These are phyloP conservation scores for Aplysina aerophoba DNA, from an alignment of 37 sponge, comb jelly and placozoan species.

Conservation along the genomic window DNA sequence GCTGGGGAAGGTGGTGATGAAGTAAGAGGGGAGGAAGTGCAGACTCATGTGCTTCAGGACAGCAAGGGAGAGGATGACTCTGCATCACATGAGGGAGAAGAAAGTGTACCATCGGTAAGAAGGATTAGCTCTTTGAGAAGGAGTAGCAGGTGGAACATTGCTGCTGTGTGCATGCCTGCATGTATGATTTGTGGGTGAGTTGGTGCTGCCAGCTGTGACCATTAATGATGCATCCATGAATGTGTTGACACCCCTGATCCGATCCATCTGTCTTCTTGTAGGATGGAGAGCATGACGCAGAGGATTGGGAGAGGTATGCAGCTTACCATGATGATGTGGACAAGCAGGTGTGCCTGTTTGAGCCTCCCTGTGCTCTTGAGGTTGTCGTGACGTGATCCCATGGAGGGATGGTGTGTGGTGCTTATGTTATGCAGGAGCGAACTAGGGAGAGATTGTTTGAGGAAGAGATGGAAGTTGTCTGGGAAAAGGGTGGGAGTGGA, in stretches of 20 bases:
- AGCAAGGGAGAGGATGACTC: neutral
- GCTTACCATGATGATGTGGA: constrained; percentile 84
- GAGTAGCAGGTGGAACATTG: too few relatives aligned
- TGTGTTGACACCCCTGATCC: too few relatives aligned
- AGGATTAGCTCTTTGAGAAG: too few relatives aligned
- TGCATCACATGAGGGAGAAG: neutral
- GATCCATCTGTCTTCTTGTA: neutral
- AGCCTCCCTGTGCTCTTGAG: neutral
- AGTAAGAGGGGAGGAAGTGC: neutral
- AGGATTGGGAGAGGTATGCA: constrained; percentile 96
- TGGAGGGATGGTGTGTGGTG: neutral
- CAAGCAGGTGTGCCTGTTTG: constrained; percentile 68
- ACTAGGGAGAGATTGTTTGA: constrained; percentile 83
- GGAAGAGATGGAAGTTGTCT: constrained; percentile 90
- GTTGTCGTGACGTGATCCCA: neutral
- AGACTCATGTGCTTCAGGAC: neutral
- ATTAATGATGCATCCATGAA: neutral
- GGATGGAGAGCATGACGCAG: constrained; percentile 90
- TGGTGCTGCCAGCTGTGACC: too few relatives aligned
- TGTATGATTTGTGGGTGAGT: too few relatives aligned
- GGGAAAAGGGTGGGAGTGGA: constrained; percentile 97
- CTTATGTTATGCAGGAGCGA: constrained; percentile 58
- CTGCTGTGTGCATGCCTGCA: too few relatives aligned
- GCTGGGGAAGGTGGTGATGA: neutral
- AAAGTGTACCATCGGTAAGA: neutral